Percentiles rank a stretch among this genome's conserved stretches.
phyloP scores from a whole-genome alignment of 2,888 invertebrate genomes.

The Hylaea fasciaria region DNA sequence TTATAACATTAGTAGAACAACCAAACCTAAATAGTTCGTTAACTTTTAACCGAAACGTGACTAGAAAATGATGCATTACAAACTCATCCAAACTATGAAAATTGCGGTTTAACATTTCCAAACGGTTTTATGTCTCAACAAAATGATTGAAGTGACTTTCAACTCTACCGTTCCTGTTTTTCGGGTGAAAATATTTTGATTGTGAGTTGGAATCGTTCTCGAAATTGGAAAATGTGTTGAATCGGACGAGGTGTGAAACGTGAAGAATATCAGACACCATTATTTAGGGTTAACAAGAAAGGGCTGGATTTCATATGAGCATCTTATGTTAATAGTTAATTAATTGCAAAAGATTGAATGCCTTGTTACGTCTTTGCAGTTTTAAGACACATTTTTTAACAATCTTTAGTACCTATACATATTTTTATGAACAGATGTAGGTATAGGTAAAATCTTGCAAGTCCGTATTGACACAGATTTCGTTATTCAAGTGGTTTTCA shows the following conservation, averaged over 20 bases:
- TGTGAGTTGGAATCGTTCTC: neutral
- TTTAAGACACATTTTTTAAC: no score
- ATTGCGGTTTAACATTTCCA: constrained; percentile 45
- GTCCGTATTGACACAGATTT: no score
- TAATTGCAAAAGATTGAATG: no score
- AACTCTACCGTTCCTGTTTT: neutral
- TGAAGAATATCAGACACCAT: constrained; percentile 28
- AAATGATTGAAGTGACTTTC: neutral
- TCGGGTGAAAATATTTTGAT: neutral
- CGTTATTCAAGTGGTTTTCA: no score
- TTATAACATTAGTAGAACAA: constrained; percentile 27
- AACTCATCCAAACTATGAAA: constrained; percentile 53
- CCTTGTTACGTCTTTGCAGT: no score
- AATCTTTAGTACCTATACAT: no score
- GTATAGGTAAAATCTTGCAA: no score
- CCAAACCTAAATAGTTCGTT: constrained; percentile 40
- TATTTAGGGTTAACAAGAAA: neutral
- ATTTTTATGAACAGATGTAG: no score
- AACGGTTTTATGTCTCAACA: constrained; percentile 38
- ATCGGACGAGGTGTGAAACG: constrained; percentile 38
- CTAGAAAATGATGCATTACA: constrained; percentile 50
- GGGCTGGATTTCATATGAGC: neutral
- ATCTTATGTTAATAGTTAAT: no score
- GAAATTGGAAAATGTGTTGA: constrained; percentile 15
- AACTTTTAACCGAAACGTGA: constrained; percentile 53